phyloP scores from a whole-genome alignment of 1,140 invertebrate species.

The Drosophila pruinosa region DNA sequence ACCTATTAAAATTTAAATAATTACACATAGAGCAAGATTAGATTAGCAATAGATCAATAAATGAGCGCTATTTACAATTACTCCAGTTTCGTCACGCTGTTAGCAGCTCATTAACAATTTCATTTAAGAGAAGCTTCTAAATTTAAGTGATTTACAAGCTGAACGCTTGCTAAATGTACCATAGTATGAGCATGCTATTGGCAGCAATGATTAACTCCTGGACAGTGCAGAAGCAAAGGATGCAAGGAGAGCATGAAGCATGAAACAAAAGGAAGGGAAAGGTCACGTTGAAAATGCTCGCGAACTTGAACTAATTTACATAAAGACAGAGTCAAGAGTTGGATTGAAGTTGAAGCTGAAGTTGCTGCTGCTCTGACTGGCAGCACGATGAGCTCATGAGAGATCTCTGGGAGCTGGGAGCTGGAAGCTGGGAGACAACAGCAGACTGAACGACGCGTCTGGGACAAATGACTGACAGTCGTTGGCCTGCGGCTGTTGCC shows the following conservation, averaged over 20 bases:
- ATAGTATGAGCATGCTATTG: background rate
- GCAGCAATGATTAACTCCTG: constrained; percentile 25
- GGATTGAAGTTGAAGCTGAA: background rate
- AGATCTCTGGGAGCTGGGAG: background rate
- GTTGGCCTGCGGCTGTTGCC: constrained; percentile 46
- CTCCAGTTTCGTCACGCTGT: background rate
- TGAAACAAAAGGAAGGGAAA: constrained; percentile 1
- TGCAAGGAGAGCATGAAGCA: background rate
- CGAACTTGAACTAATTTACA: constrained; percentile 79
- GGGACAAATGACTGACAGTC: constrained; percentile 77
- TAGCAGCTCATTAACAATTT: background rate
- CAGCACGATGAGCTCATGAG: background rate
- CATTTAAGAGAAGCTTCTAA: background rate
- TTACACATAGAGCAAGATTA: too few relatives aligned
- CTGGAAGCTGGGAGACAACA: constrained; percentile 3
- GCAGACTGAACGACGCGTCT: constrained; percentile 56
- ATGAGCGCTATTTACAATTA: background rate
- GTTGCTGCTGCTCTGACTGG: background rate
- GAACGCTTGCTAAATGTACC: background rate
- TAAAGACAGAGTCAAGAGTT: constrained; percentile 48
- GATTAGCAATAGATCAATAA: background rate
- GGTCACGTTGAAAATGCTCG: constrained; percentile 36
- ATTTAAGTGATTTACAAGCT: background rate
- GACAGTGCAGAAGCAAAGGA: background rate
- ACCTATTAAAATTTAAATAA: too few relatives aligned